Evolutionary conservation across 2,113 vertebrate genomes (phyloP).

Genomic region (Oryzias javanicus): DNA sequence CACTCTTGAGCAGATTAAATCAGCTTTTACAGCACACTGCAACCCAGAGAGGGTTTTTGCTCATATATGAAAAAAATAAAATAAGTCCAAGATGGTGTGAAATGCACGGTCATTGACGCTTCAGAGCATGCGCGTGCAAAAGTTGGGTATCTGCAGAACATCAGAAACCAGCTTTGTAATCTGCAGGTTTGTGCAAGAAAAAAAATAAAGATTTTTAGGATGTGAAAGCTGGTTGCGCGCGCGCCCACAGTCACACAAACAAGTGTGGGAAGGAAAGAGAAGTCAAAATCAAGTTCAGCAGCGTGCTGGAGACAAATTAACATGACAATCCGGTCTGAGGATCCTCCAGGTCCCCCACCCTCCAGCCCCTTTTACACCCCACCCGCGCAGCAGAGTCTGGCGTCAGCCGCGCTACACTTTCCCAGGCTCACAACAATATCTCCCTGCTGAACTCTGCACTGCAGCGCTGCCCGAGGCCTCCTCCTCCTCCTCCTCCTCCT

Average conservation of each 20-base stretch:
- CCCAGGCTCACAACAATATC: conserved; percentile 85
- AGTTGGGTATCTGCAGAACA: too few species aligned
- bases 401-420: conserved; percentile 81
- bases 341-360: conserved; percentile 64
- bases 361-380: conserved; percentile 26
- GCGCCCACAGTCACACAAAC: conserved; percentile 74
- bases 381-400: conserved; percentile 73
- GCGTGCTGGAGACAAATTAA: conserved; percentile 78
- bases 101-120: conserved; percentile 19
- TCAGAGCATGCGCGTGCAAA: conserved; percentile 41
- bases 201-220: too few species aligned
- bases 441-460: conserved; percentile 76
- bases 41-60: conserved; percentile 1
- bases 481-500: conserved; percentile 29
- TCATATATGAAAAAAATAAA: conserved; percentile 8
- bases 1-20: conserved; percentile 59
- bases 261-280: conserved; percentile 70
- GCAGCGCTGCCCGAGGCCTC: conserved; percentile 67
- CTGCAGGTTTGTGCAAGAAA: too few species aligned
- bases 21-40: conserved; percentile 36
- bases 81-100: conserved; percentile 14
- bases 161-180: too few species aligned
- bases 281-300: conserved; percentile 95
- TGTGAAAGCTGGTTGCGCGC: too few species aligned
- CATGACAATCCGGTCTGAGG: conserved; percentile 87